Base-by-base conservation (phyloP, 2,888 invertebrate species). In the Miltochrista miniata region DNA sequence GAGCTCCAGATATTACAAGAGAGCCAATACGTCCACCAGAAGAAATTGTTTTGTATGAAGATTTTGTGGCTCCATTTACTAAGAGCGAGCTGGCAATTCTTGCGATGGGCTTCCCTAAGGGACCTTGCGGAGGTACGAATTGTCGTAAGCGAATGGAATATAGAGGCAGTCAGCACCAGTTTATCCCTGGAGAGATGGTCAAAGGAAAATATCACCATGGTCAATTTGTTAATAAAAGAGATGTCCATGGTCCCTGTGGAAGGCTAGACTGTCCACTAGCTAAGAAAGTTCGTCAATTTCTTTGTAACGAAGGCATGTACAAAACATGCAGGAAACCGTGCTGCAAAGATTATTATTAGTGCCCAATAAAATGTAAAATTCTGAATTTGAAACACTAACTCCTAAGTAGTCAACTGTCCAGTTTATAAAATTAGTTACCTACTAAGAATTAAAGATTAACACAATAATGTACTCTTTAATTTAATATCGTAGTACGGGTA, bases 31-130 rank as follows among this genome's bases (percentile, higher is more conserved):
- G 56, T 48, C 84, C 86, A 3, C 76, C 54, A 0, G 81, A 81
- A 50, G 85, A 86, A 41, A 72, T 70, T 0, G 72, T 63, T 15
- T 39, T 81, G 0, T 90, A 78, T 50, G 90, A 91, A 54, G 89
- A 90, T 0, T 91, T 75, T 56, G 81, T 83, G 1, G 90, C 90
- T 42, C 90, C 91, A 1, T 91, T 76, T 52, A 87, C 90, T 24
- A 39, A 60, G 1, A 87, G 86, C 46, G 91, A 91, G 59, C 64
- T 91, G 7, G 81, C 85, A 0, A 91, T 91, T 48, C 71, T 91
- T n/a, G 70, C 91, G 0, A 91, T 91, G 91, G 91, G 91, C 38
- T 91, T 91, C 48, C 91, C 91, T 1, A 91, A 90, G 67, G 91
- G 91, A 0, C 90, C 90, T 2, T 91, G 91, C 62, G 90, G 90